Evolutionary conservation across 2,888 invertebrate genomes (phyloP).

Genomic region (Brenthis hecate): DNA sequence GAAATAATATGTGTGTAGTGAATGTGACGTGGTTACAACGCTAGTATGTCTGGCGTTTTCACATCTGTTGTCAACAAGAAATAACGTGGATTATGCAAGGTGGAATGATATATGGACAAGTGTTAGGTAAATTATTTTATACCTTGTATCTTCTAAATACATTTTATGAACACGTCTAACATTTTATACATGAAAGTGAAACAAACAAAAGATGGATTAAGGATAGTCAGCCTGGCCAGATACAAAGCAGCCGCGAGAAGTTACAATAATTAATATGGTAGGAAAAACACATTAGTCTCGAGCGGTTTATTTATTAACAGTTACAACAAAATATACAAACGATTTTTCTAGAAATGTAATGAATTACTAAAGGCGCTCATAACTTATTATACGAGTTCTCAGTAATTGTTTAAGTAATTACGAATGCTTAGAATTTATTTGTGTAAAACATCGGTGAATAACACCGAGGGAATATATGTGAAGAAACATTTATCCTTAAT

Average conservation of each 20-base stretch:
- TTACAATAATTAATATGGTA: too few relatives aligned
- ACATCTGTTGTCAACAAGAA: slow-evolving; percentile 77
- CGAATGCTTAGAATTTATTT: not conserved
- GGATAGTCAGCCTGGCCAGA: too few relatives aligned
- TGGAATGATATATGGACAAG: slow-evolving; percentile 73
- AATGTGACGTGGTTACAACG: slow-evolving; percentile 48
- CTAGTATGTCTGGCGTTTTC: slow-evolving; percentile 68
- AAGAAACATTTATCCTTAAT: too few relatives aligned
- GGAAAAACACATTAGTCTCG: too few relatives aligned
- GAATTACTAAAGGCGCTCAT: not conserved
- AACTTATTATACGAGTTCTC: slow-evolving; percentile 10
- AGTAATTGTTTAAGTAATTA: slow-evolving; percentile 13
- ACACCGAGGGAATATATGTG: too few relatives aligned
- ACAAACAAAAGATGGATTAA: not conserved
- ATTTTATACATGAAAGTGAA: slow-evolving; percentile 7
- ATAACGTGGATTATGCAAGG: slow-evolving; percentile 80
- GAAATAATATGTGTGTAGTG: slow-evolving; percentile 52
- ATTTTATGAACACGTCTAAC: slow-evolving; percentile 33
- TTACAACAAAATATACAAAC: slow-evolving; percentile 8
- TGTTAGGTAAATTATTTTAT: slow-evolving; percentile 70
- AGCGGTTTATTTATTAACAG: slow-evolving; percentile 10
- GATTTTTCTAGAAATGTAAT: slow-evolving; percentile 10
- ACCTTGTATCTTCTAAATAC: slow-evolving; percentile 43
- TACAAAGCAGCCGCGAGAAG: too few relatives aligned
- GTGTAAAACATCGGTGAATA: not conserved